Evolutionary conservation across 2,113 vertebrate species (phyloP), one percentile per base, ranked within the genome.

Genomic region (Montifringilla adamsi): DNA sequence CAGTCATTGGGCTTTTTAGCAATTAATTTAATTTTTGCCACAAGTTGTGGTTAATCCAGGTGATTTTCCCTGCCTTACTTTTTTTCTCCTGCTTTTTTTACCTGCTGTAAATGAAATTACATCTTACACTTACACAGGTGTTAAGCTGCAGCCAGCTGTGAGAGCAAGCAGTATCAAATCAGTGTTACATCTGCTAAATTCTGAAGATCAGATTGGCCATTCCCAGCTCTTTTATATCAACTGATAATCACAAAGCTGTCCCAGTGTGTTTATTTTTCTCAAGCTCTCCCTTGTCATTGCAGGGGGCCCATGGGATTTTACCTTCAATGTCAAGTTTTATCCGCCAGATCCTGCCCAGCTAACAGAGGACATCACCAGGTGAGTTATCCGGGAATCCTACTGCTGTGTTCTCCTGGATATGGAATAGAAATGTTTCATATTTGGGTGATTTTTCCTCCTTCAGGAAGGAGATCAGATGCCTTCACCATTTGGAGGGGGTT

Each of bases 291-390:
- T 69, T 96, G 62, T 89, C 28, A 52, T 97, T 97, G 55, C 78
- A 98, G 98, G 98, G 92, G 87, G 97, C 23, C 98, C 98, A 72
- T 98, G 98, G 98, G 97, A 98, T 94, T 98, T 98, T 63, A 98
- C 98, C 68, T 98, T 98, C 95, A 98, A 97, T 72, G 98, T 98
- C 66, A 98, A 99, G 75, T 99, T 99, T 97, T 99, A 99, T 73
- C 99, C 99, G 0, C 99, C 99, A 4, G 99, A 99, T 83, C 99
- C 99, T 10, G 99, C 99, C 14, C 99, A 99, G 93, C 98, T 99
- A 62, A 99, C 99, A 53, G 99, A 99, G 95, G 99, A 99, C 96
- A 99, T 99, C 92, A 99, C 99, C 59, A 99, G 99, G 99, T 99
- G 98, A 96, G 33, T 31, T 39, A 17, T 47, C 58, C 6, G 9